Base-by-base conservation (phyloP, 2,888 invertebrate genomes). In the Gisinianus flammeolus region DNA sequence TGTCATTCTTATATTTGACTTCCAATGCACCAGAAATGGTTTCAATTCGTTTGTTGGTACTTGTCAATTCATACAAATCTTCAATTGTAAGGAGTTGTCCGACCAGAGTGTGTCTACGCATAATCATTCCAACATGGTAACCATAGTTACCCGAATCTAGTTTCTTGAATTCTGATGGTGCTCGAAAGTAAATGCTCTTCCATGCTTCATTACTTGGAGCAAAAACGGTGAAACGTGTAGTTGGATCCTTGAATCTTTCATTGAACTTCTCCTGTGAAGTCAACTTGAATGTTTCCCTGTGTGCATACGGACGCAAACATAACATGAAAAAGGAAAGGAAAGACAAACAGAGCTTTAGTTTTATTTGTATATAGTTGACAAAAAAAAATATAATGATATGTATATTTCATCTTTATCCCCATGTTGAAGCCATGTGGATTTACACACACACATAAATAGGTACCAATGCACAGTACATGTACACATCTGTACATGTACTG, bases 171-270 rank as follows among this genome's bases (percentile, higher is more conserved):
- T 93, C 91, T 4, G 95, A 93, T 6, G 95, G 95, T 85, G 92
- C 91, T 82, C 24, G 56, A 8, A 2, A 58, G 87, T 91, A 91
- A 83, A 93, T 92, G 85, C 92, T 91, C 71, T 91, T 89, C 97
- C 97, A 97, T 74, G 96, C 97, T 85, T 91, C 92, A 86, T 98
- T 93, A 52, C 93, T 91, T 0, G 97, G 97, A 12, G 95, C 96
- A 86, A 97, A 96, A 88, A 94, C 95, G 0, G 97, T 97, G 88
- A 92, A 96, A 76, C 93, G 91, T 85, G 92, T 92, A 79, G 90
- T 91, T 82, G 91, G 90, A 83, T 93, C 92, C 85, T 91, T 91
- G 80, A 96, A 88, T 86, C 92, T 92, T 22, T 91, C 89, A 87
- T 95, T 95, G 88, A 95, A 95, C 85, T 90, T 89, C 83, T 92